Base-by-base conservation (phyloP, 2,888 invertebrate genomes). In the Amphipyra tragopoginis region DNA sequence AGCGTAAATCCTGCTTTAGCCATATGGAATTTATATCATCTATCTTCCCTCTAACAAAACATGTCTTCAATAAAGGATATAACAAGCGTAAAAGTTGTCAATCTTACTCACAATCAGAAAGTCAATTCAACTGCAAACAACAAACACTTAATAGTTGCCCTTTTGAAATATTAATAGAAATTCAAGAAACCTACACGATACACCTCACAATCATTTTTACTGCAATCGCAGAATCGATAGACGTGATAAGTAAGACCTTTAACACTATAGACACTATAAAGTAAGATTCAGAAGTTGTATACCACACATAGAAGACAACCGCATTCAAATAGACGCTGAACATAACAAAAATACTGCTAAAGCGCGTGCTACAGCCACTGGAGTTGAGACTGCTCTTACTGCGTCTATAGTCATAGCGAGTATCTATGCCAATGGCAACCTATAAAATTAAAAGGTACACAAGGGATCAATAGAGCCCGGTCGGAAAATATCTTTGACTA, bases 121-220 rank as follows among this genome's bases (percentile, higher is more conserved):
- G 38, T 58, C 9, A 36, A 40, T 34, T n/a, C n/a, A 33, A 51
- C 21, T 34, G 47, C 14, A 39, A 57, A 66, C 54, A 21, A 49
- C 36, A 53, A 58, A 48, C 42, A 57, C 65, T 65, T 13, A 38
- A 58, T 39, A 49, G 49, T 51, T 67, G 47, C 51, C 60, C 50
- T 39, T 59, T 58, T 60, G 21, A 58, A 67, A 72, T 77, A 72
- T 75, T 60, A 63, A 72, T 71, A 71, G 61, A 55, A 57, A 71
- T 48, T 34, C 14, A 55, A 57, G 61, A 61, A 65, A 60, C 56
- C 43, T 14, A 48, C 14, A 42, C 44, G 45, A 50, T 29, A 53
- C 48, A n/a, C 29, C 55, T 47, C 65, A 65, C 53, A 51, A 55
- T 61, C 7, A 72, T 61, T 71, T 71, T 71, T 72, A 66, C n/a